Base-by-base conservation (phyloP, 2,797 vertebrate species). In the Alfaro cultratus region DNA sequence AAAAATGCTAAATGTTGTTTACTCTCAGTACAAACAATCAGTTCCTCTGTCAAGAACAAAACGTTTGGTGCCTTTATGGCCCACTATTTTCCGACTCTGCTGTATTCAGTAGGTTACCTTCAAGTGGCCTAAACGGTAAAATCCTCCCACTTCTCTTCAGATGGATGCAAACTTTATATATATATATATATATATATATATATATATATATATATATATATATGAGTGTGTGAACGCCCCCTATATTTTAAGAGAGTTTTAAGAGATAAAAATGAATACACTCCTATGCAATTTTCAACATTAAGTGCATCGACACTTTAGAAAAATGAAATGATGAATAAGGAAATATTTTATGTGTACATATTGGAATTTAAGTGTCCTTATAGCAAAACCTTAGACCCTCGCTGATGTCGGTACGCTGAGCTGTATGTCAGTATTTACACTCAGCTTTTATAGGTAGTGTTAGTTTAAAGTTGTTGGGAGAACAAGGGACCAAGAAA, bases 281-380 rank as follows among this genome's bases (percentile, higher is more conserved):
- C 81, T 83, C 82, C 93, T 95, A 95, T 96, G 95, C 95, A 96
- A 95, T 93, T 93, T 91, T 86, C 92, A 86, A 90, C 91, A 87
- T 92, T 89, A 89, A 92, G 94, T 94, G 92, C 94, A 93, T 93
- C 75, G 95, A 95, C 96, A 96, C 95, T 96, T 96, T 96, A 96
- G 93, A 79, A 93, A 83, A 91, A 83, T 71, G 12, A 89, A 91
- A 87, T 83, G 90, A 94, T 91, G 89, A 89, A 90, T 89, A 88
- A 90, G 91, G 90, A 94, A 94, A 94, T 95, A 92, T 94, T 95
- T 90, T 88, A 94, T 85, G 77, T 94, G 91, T 91, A 93, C 90
- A 94, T 92, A 91, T 91, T 85, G 75, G 77, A 88, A 80, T 89
- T 78, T 64, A 91, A 91, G 83, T 92, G 88, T 89, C 87, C 84